Evolutionary conservation across 2,113 vertebrate genomes (phyloP).

Genomic region (Syngnathus typhle): DNA sequence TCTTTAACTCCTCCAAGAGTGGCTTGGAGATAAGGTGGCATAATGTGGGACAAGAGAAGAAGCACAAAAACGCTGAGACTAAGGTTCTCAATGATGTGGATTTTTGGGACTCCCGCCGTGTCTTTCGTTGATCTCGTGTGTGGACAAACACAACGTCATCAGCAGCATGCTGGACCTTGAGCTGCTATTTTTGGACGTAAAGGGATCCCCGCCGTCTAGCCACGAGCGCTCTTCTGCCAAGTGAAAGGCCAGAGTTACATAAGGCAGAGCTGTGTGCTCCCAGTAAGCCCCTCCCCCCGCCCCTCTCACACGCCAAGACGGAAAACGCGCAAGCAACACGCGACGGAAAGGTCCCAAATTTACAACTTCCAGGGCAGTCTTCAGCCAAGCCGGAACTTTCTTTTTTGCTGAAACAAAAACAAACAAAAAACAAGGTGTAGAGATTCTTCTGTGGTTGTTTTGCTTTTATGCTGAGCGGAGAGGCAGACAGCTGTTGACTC

Average conservation of each 20-base stretch:
- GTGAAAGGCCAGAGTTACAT: neutral
- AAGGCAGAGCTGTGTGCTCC: neutral
- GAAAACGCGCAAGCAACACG: conserved; percentile 9
- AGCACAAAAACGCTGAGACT: too few species aligned
- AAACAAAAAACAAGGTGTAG: conserved; percentile 7
- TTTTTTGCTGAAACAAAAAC: conserved; percentile 12
- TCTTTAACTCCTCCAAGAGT: conserved; percentile 12
- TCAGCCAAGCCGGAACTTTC: neutral
- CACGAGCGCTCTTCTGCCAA: conserved; percentile 2
- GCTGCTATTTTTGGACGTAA: conserved; percentile 17
- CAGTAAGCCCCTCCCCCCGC: conserved; percentile 32
- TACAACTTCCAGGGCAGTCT: neutral
- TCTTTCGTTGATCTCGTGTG: neutral
- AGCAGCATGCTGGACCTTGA: neutral
- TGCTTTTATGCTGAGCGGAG: conserved; percentile 6
- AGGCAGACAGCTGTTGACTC: conserved; percentile 14
- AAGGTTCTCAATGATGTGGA: too few species aligned
- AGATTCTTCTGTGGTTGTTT: too few species aligned
- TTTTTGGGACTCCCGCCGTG: too few species aligned
- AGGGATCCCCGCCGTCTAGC: neutral
- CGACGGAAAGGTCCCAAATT: neutral
- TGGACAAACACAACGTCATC: neutral
- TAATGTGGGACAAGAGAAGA: neutral
- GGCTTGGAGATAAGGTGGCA: neutral
- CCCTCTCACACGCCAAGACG: neutral